A percentile compares a stretch with the other conserved stretches of the same genome.
phyloP scores from a whole-genome alignment of 2,113 vertebrate genomes.

The Aythya baeri region DNA sequence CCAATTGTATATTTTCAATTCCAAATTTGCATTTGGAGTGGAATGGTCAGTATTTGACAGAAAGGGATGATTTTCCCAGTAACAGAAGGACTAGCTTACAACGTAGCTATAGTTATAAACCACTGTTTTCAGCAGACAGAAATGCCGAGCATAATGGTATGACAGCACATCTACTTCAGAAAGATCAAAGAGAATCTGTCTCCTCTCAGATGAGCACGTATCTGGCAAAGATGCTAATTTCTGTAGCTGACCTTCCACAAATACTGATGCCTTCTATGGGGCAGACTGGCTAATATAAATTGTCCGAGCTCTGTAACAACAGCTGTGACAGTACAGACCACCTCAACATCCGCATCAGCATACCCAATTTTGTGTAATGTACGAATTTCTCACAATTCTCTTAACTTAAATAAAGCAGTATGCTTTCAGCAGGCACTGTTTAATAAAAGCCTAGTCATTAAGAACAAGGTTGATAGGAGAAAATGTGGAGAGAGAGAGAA shows the following conservation, averaged over 20 bases:
- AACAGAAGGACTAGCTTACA: conserved; percentile 39
- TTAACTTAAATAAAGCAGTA: background rate
- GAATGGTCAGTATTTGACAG: background rate
- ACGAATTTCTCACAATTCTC: background rate
- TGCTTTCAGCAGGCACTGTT: background rate
- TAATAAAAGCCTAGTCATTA: background rate
- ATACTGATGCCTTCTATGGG: background rate
- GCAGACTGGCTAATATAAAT: background rate
- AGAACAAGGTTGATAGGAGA: background rate
- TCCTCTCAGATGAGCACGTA: background rate
- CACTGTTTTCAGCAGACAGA: background rate
- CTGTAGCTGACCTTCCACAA: background rate
- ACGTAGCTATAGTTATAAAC: conserved; percentile 29
- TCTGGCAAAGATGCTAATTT: background rate
- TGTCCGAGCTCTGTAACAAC: background rate
- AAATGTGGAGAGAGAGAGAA: background rate
- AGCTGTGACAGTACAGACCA: background rate
- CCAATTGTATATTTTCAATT: background rate
- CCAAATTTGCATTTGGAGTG: conserved; percentile 46
- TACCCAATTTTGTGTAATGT: background rate
- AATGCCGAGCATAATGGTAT: background rate
- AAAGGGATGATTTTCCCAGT: conserved; percentile 25
- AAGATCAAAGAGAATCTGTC: background rate
- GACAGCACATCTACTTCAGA: background rate
- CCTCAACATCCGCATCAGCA: background rate